These are phyloP conservation scores for Hylaeus volcanicus DNA, from an alignment of 1,140 invertebrate species.

Conservation along the genomic window DNA sequence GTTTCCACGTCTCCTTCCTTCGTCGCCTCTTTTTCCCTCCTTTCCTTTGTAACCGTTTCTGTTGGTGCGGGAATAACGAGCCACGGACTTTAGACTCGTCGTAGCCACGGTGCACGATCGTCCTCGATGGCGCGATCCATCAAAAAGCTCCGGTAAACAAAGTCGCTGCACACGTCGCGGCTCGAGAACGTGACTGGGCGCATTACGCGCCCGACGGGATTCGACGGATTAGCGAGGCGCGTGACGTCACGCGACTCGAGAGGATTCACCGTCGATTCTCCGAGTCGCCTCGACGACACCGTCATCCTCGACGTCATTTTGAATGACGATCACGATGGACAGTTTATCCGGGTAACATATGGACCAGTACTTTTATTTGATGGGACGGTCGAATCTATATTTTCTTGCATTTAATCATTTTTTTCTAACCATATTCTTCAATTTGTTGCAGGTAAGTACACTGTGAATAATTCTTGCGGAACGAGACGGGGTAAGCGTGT, in stretches of 20 bases:
- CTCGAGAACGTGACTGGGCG: constrained; percentile 2
- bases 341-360: too few species aligned
- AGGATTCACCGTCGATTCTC: constrained; percentile 11
- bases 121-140: not conserved
- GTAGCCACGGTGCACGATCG: not conserved
- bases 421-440: too few species aligned
- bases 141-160: constrained; percentile 31
- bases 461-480: too few species aligned
- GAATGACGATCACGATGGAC: too few species aligned
- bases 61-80: constrained; percentile 44
- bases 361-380: too few species aligned
- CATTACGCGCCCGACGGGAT: constrained; percentile 18
- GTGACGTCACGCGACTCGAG: constrained; percentile 20
- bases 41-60: not conserved
- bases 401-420: too few species aligned
- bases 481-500: too few species aligned
- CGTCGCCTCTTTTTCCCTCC: not conserved
- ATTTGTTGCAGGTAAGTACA: too few species aligned
- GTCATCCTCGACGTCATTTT: not conserved
- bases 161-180: constrained; percentile 7
- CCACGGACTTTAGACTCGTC: constrained; percentile 32
- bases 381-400: too few species aligned
- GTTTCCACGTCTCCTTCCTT: not conserved
- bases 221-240: constrained; percentile 25
- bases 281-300: too few species aligned